phyloP scores from a whole-genome alignment of 2,797 vertebrate genomes.

The Cyprinella venusta region DNA sequence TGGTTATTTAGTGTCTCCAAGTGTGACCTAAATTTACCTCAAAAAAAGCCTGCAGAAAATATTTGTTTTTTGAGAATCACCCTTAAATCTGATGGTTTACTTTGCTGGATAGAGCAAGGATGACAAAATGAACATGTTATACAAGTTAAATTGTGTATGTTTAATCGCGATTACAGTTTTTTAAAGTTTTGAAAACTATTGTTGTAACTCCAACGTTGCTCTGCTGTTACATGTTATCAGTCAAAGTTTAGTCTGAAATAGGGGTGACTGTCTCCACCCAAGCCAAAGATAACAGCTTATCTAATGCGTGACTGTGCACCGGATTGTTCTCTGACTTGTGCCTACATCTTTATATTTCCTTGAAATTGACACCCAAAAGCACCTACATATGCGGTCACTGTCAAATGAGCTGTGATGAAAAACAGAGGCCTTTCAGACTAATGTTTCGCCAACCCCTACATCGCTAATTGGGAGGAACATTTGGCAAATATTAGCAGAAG shows the following conservation, averaged over 20 bases:
- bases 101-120: neutral
- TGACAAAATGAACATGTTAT: neutral
- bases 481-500: slow-evolving; percentile 21
- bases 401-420: slow-evolving; percentile 33
- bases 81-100: neutral
- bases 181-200: neutral
- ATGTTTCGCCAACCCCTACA: slow-evolving; percentile 26
- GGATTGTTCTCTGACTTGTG: neutral
- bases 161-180: neutral
- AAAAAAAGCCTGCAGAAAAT: neutral
- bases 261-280: slow-evolving; percentile 27
- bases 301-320: neutral
- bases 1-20: neutral
- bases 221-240: slow-evolving; percentile 4
- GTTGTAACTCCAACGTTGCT: neutral
- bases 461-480: slow-evolving; percentile 45
- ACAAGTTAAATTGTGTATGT: neutral
- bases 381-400: slow-evolving; percentile 56
- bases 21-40: neutral
- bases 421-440: slow-evolving; percentile 21
- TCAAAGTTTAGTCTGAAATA: slow-evolving; percentile 27
- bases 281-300: slow-evolving; percentile 52
- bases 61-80: neutral
- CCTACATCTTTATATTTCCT: slow-evolving; percentile 41
- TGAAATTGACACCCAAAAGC: slow-evolving; percentile 52